Base-by-base conservation (phyloP, 1,140 invertebrate species). In the Diachasmimorpha longicaudata region DNA sequence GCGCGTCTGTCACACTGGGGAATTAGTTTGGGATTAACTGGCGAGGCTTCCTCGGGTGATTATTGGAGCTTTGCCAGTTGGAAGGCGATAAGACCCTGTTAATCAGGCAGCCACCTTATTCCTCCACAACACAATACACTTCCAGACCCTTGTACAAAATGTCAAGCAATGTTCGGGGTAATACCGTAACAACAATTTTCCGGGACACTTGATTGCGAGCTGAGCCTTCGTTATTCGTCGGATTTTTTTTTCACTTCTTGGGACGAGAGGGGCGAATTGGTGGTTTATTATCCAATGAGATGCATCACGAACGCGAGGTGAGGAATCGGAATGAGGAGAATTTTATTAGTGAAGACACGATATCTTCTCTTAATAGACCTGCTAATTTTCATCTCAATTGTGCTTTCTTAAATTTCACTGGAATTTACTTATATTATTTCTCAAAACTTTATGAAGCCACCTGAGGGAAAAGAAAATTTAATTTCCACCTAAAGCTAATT, bases 21-120 rank as follows among this genome's bases (percentile, higher is more conserved):
- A 86, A 85, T 87, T 86, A 86, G 80, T 82, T 80, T 79, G 75
- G 82, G 81, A 86, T 86, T 86, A 85, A 86, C 82, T 80, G 79
- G 76, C 82, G 77, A 80, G 83, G 85, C 84, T 87, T 87, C 83
- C 75, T 63, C 23, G 81, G 80, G 81, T 83, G 84, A 86, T 87
- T 87, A 86, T 85, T 83, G 83, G 80, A 85, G 81, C 82, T 85
- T 86, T 85, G 81, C 83, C 83, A 82, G 85, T 81, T 81, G 82
- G 77, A 83, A 82, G 80, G 82, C 82, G 84, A 86, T 85, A 83
- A 86, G 82, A 85, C 81, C 77, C 80, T 83, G 83, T 82, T 84
- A 84, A 86, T 86, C 84, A 82, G 81, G 70, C 76, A 58, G 67
- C 75, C 23, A 76, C 69, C 75, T 37, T 68, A 68, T 68, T 68